Base-by-base conservation (phyloP, 2,888 invertebrate genomes). In the Macropis europaea region DNA sequence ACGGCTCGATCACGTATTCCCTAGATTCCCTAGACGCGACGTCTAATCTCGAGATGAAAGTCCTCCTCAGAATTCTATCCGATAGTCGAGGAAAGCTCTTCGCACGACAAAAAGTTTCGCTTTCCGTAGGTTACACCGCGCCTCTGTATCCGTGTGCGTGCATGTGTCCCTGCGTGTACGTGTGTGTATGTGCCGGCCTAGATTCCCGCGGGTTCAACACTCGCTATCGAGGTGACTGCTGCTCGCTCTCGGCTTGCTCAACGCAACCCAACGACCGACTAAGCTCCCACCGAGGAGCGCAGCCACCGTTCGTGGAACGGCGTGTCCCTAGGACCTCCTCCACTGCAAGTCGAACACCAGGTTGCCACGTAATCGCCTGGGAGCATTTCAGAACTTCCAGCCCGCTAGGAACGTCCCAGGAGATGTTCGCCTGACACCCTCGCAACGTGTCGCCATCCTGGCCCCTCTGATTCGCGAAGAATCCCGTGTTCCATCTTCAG, bases 181-280 rank as follows among this genome's bases (percentile, higher is more conserved):
- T 91, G 91, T 91, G 90, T 90, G 90, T 90, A 91, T 90, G 90
- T 90, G 89, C 90, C 91, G 91, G 92, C 92, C 89, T 89, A 89
- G 89, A 88, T 89, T 89, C 86, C 76, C 84, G 83, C 83, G 89
- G 87, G 90, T 89, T 89, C 90, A 89, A 89, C 89, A 89, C 77
- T 87, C 89, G 86, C 89, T 89, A 90, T 90, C 89, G 89, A 90
- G 90, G 89, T 89, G 89, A 89, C 88, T 89, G 84, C 83, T 82
- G 78, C 76, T 82, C 78, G 82, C 76, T 78, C 81, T 79, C 81
- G 81, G 77, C 79, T 81, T 81, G 81, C 81, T 77, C 81, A 81
- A 81, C 81, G 73, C 77, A 77, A 77, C 76, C 80, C 85, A 73
- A 77, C 84, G 83, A 81, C 82, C 83, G 82, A 82, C 78, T 82